Conservation (phyloP, 2,113 vertebrate species). For the Delphinus delphis region DNA sequence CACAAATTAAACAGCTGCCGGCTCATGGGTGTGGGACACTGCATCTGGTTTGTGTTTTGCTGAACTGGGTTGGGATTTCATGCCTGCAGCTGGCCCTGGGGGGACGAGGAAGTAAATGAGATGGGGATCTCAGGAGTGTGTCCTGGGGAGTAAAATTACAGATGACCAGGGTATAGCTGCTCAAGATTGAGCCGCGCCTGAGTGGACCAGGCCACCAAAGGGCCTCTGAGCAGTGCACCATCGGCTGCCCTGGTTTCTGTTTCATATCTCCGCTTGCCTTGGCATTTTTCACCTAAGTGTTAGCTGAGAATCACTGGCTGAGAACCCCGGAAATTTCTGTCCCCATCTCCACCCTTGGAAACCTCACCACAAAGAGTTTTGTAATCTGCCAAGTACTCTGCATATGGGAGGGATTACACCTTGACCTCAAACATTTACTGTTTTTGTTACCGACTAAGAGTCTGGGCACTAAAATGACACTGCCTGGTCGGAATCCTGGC, state of each 20-base stretch:
- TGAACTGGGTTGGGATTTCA: not conserved
- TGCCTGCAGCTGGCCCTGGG: not conserved
- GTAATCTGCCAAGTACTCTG: not conserved
- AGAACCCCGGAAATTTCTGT: constrained; percentile 55
- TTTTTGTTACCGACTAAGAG: not conserved
- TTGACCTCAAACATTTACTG: constrained; percentile 26
- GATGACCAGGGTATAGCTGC: not conserved
- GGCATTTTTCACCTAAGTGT: not conserved
- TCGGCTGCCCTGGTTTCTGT: not conserved
- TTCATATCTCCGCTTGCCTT: not conserved
- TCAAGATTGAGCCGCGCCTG: accelerated
- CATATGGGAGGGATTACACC: not conserved
- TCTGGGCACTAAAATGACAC: not conserved
- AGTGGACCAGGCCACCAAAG: not conserved
- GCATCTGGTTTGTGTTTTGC: not conserved
- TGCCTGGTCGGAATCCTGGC: not conserved
- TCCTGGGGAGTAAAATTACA: not conserved
- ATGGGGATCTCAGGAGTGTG: not conserved
- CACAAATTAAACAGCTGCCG: not conserved
- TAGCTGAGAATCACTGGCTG: constrained; percentile 8
- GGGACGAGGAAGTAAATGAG: not conserved
- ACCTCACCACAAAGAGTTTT: not conserved
- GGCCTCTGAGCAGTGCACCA: not conserved
- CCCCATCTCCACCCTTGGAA: constrained; percentile 30
- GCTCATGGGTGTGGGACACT: not conserved